Base-by-base conservation (phyloP, 2,888 invertebrate species). In the Zygogramma bicolorata region DNA sequence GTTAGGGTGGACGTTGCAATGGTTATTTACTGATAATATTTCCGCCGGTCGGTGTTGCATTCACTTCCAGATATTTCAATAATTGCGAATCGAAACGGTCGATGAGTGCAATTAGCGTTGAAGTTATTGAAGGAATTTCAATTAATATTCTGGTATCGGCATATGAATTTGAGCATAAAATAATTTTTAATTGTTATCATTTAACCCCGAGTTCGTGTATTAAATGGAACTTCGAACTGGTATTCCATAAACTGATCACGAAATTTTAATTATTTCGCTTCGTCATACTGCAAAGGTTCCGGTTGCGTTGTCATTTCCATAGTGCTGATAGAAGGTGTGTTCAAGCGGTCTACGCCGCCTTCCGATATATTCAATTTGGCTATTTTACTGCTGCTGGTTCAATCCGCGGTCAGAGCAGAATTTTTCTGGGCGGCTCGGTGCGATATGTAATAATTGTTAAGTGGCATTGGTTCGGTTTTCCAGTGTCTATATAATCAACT, bases 91-190 rank as follows among this genome's bases (percentile, higher is more conserved):
- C 27, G n/a, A 25, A 53, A 53, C 10, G 53, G 53, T 25, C 61
- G 59, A 67, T 18, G 57, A 57, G n/a, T 40, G 34, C 60, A 65
- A 61, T 70, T 38, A 65, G 65, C 60, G 65, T 61, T 65, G 53
- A 70, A 66, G 60, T 70, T 66, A 70, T 70, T 42, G 61, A 61
- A 66, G 61, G 66, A 70, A 46, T 46, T 63, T 61, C 66, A 66
- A 70, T 70, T 70, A 70, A 57, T 66, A 59, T 29, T 69, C 46
- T 46, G 65, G 58, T 59, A 63, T 58, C 46, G 38, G 65, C 42
- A 25, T 53, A 27, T 53, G 53, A 53, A 53, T 25, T 27, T 53
- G 53, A 53, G 27, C 53, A 53, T 53, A 25, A 53, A 53, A 53
- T 53, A 25, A 53, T 53, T 25, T 27, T 53, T 53, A 53, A 53